phyloP scores from a whole-genome alignment of 2,113 vertebrate genomes.

The Oenanthe melanoleuca region DNA sequence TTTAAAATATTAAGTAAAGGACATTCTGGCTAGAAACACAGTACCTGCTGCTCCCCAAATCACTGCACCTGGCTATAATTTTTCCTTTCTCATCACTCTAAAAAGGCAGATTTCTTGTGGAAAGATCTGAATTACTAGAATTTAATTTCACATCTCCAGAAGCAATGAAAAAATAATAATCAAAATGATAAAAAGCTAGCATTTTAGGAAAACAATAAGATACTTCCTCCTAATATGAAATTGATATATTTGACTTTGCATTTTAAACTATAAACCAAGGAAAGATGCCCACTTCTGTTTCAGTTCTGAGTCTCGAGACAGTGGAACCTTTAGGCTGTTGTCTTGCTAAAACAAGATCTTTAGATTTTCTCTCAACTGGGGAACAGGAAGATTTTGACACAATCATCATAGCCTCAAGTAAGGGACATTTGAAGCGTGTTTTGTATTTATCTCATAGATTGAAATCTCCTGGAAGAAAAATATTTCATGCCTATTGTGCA shows the following conservation, averaged over 20 bases:
- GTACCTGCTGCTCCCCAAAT: not conserved
- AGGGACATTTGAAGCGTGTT: not conserved
- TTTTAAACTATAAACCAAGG: not conserved
- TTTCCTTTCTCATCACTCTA: not conserved
- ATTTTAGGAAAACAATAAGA: not conserved
- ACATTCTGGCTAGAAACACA: not conserved
- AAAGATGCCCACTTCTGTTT: not conserved
- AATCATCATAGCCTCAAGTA: conserved; percentile 5
- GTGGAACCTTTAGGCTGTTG: not conserved
- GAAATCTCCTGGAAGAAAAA: conserved; percentile 19
- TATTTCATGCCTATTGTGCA: not conserved
- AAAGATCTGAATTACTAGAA: not conserved
- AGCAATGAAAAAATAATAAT: not conserved
- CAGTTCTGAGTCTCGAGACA: not conserved
- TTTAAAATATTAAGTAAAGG: not conserved
- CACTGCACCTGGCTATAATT: not conserved
- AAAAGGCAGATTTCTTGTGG: not conserved
- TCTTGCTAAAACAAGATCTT: not conserved
- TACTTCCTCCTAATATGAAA: not conserved
- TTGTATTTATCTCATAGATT: not conserved
- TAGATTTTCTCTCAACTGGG: not conserved
- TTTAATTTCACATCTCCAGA: not conserved
- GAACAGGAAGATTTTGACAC: not conserved
- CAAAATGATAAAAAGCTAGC: not conserved
- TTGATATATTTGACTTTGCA: not conserved